Conservation (phyloP, 1,140 invertebrate genomes). For the Ganaspis sp. region DNA sequence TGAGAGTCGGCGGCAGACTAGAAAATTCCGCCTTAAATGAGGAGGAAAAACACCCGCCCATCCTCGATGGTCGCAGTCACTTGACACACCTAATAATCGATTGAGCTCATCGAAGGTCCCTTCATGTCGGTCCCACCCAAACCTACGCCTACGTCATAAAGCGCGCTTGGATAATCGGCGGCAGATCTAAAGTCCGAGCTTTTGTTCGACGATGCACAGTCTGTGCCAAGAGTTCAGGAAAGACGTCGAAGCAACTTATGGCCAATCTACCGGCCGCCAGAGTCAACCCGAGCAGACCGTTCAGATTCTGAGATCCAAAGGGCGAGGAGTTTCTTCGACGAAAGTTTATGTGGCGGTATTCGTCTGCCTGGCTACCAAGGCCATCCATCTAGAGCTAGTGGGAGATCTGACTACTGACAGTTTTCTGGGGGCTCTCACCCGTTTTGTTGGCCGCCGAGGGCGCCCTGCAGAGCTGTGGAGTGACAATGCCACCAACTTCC, state of each 20-base stretch:
- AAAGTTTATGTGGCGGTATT: not conserved
- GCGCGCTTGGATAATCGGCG: constrained; percentile 56
- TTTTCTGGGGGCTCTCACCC: not conserved
- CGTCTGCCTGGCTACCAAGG: not conserved
- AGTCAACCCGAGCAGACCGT: constrained; percentile 33
- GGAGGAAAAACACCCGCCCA: not conserved
- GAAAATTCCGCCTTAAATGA: not conserved
- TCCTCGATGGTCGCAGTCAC: not conserved
- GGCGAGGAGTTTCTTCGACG: constrained; percentile 36
- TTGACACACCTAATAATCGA: not conserved
- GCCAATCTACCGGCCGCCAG: constrained; percentile 42
- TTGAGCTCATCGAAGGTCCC: not conserved
- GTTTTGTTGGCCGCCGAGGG: not conserved
- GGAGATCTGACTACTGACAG: not conserved
- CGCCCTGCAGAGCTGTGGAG: not conserved
- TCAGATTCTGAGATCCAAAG: constrained; percentile 39
- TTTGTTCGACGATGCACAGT: constrained; percentile 45
- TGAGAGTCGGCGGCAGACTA: constrained; percentile 29
- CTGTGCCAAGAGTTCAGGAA: constrained; percentile 28
- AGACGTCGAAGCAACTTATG: constrained; percentile 39
- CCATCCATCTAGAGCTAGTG: not conserved
- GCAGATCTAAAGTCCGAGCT: constrained; percentile 44
- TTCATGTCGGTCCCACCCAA: constrained; percentile 50
- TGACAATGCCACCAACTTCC: constrained; percentile 3
- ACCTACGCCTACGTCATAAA: constrained; percentile 46